These are phyloP conservation scores for Drosophila biarmipes DNA, from an alignment of 1,140 invertebrate species.

Conservation along the genomic window DNA sequence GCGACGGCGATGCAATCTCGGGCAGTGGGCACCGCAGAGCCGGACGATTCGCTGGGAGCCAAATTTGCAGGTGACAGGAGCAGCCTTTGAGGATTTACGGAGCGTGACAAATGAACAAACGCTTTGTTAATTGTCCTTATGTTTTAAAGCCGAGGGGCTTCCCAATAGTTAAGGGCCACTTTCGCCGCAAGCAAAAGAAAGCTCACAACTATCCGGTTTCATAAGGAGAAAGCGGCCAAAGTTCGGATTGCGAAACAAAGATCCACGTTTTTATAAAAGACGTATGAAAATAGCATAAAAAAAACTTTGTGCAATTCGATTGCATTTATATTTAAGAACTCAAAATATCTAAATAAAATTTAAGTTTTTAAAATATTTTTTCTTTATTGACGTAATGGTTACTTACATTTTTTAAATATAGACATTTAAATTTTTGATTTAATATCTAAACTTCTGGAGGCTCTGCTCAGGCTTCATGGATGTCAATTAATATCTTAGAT, in stretches of 20 bases:
- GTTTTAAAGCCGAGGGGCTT: constrained; percentile 12
- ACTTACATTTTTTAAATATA: too few species aligned
- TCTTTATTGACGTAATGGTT: too few species aligned
- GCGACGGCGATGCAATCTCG: constrained; percentile 44
- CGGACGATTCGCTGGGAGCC: constrained; percentile 18
- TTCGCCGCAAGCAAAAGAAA: constrained; percentile 5
- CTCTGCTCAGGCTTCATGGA: too few species aligned
- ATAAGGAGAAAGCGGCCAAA: neutral
- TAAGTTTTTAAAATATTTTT: too few species aligned
- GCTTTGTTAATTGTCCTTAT: constrained; percentile 40
- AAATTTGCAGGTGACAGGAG: constrained; percentile 49
- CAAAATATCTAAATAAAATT: too few species aligned
- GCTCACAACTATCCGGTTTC: neutral
- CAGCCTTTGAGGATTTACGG: constrained; percentile 20
- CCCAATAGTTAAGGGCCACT: constrained; percentile 27
- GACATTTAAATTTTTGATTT: too few species aligned
- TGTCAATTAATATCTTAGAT: too few species aligned
- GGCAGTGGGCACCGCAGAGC: neutral
- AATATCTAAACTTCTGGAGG: too few species aligned
- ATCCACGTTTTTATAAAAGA: too few species aligned
- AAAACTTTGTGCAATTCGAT: too few species aligned
- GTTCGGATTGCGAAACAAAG: neutral
- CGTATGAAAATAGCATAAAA: too few species aligned
- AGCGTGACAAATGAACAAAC: constrained; percentile 47
- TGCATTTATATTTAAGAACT: too few species aligned